Base-by-base conservation (phyloP, 2,113 vertebrate species). In the Pseudopipra pipra region DNA sequence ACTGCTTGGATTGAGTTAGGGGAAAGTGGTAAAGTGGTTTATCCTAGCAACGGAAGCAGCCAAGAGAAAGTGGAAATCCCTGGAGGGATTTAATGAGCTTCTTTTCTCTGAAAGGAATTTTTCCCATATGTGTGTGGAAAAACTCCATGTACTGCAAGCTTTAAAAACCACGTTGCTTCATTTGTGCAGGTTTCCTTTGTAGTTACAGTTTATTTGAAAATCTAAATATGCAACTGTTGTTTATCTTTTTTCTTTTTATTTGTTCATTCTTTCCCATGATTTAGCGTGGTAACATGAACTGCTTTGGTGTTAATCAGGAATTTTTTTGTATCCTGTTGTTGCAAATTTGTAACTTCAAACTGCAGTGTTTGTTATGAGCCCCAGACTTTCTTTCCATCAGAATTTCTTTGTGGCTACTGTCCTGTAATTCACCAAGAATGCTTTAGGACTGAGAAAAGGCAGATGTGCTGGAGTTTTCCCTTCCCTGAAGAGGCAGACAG, bases 331-430 rank as follows among this genome's bases (percentile, higher is more conserved):
- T 89, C 65, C 71, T 90, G 62, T 94, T 55, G 58, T 77, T 19
- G 20, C 93, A 95, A 96, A 75, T 78, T 63, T 87, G n/a, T 70
- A 71, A 55, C 81, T 88, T 94, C 46, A 86, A 87, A 47, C 68
- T 58, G 24, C 25, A 44, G 44, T 73, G 68, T 92, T 84, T 94
- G 16, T 80, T 94, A 74, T 5, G 3, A 94, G 47, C 47, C 37
- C 12, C 6, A 61, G 74, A 33, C 66, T 61, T n/a, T 58, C 33
- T 84, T 94, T 61, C 79, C 74, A 93, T 61, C 16, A 56, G 37
- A 33, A 41, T n/a, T 59, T 14, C 24, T 88, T 16, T 51, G 8
- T 71, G 49, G 18, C 39, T 75, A 18, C 72, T 83, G 51, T 80
- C 33, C 47, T 3, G 0, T 52, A 59, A 33, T 47, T 77, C 31